Evolutionary conservation across 2,797 vertebrate species (phyloP).

Genomic region (Sebastes wilsoni): DNA sequence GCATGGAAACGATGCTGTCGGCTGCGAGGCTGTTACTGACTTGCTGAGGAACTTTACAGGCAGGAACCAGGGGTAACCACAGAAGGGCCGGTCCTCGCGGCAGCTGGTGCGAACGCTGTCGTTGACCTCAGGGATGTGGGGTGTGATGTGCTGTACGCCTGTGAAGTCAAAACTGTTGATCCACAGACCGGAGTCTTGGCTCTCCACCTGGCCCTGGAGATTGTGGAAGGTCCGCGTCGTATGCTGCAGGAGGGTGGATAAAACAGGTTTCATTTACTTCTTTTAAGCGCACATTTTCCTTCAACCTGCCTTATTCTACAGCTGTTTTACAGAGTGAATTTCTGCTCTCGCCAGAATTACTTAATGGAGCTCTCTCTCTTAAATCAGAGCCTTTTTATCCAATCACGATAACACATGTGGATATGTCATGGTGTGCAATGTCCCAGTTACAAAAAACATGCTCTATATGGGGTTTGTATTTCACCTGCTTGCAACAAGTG

Average conservation of each 20-base stretch:
- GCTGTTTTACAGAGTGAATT: not conserved
- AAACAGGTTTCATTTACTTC: not conserved
- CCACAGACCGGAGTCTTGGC: constrained; percentile 94
- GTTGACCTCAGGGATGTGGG: constrained; percentile 91
- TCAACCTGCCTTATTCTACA: not conserved
- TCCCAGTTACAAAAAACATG: not conserved
- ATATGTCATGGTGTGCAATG: not conserved
- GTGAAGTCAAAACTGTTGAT: constrained; percentile 97
- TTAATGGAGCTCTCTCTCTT: not conserved
- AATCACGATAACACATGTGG: not conserved
- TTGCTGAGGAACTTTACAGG: constrained; percentile 93
- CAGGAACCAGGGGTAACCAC: constrained; percentile 96
- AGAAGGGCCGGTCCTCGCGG: constrained; percentile 87
- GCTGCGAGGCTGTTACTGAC: constrained; percentile 72
- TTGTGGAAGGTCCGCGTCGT: constrained; percentile 88
- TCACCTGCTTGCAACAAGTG: not conserved
- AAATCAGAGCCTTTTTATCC: not conserved
- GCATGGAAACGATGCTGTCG: not conserved
- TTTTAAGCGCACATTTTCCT: not conserved
- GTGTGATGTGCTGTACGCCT: constrained; percentile 90
- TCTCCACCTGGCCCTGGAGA: constrained; percentile 86
- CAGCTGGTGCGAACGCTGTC: constrained; percentile 88
- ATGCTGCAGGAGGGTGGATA: constrained; percentile 80
- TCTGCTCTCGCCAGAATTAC: not conserved
- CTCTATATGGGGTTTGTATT: not conserved